Evolutionary conservation across 2,113 vertebrate genomes (phyloP).

Genomic region (Dendropsophus ebraccatus): DNA sequence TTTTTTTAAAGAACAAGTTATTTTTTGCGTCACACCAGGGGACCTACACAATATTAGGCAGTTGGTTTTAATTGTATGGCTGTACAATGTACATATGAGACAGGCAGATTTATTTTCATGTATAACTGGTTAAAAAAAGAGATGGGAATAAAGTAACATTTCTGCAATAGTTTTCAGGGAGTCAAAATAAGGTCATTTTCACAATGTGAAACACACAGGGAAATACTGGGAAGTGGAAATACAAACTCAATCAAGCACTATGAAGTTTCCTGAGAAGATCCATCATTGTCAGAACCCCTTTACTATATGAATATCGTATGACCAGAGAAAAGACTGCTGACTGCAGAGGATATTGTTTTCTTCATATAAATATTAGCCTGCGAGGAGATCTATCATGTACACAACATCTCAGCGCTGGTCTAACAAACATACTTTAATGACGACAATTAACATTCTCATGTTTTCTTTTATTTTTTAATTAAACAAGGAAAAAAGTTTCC

Average conservation of each 20-base stretch:
- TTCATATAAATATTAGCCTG: constrained; percentile 52
- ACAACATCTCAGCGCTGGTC: constrained; percentile 2
- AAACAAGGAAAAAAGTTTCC: constrained; percentile 4
- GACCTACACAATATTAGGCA: too few relatives aligned
- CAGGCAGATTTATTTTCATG: background rate
- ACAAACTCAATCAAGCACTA: constrained; percentile 62
- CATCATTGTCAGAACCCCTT: constrained; percentile 66
- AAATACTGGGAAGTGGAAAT: constrained; percentile 64
- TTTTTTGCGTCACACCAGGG: too few relatives aligned
- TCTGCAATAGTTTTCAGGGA: constrained; percentile 59
- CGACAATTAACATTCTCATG: constrained; percentile 34
- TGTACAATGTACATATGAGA: background rate
- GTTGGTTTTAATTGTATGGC: too few relatives aligned
- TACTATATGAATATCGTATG: constrained; percentile 60
- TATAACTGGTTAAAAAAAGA: background rate
- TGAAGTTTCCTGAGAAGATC: constrained; percentile 65
- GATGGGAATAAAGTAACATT: constrained; percentile 41
- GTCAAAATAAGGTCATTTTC: constrained; percentile 66
- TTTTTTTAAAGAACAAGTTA: too few relatives aligned
- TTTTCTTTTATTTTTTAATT: constrained; percentile 27
- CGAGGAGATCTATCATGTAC: constrained; percentile 21
- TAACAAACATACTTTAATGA: constrained; percentile 45
- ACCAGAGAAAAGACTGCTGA: constrained; percentile 50
- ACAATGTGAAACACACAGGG: constrained; percentile 62
- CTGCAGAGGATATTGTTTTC: constrained; percentile 57